These are phyloP conservation scores for Poeciliopsis infans DNA, from an alignment of 2,797 vertebrate species.

Conservation along the genomic window DNA sequence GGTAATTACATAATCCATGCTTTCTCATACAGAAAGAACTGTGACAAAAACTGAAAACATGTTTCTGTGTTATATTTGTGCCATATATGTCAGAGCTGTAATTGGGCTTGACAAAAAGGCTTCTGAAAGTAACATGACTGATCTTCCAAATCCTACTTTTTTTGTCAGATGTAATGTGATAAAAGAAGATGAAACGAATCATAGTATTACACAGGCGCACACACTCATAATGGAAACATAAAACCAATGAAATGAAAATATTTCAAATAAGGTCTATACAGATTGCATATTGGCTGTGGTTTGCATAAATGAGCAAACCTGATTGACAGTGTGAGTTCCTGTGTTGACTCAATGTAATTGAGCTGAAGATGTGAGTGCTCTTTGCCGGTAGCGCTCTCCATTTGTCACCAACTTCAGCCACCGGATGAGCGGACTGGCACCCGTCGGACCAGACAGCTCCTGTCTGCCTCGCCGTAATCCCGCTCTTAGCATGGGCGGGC, in stretches of 20 bases:
- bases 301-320: constrained; percentile 51
- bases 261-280: background rate
- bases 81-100: constrained; percentile 20
- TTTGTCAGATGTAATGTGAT: background rate
- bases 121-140: constrained; percentile 28
- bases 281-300: constrained; percentile 40
- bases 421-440: constrained; percentile 44
- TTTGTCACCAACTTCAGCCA: constrained; percentile 70
- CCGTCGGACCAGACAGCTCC: constrained; percentile 53
- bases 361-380: constrained; percentile 65
- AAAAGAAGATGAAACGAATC: constrained; percentile 7
- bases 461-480: constrained; percentile 76
- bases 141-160: constrained; percentile 36
- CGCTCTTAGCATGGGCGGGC: constrained; percentile 81
- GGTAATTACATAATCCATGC: constrained; percentile 60
- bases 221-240: constrained; percentile 5
- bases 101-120: constrained; percentile 40
- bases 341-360: constrained; percentile 81
- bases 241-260: constrained; percentile 19
- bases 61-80: constrained; percentile 2
- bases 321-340: constrained; percentile 45
- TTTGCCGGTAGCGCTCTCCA: constrained; percentile 57
- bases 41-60: constrained; percentile 35
- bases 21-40: constrained; percentile 45
- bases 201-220: background rate